phyloP scores from a whole-genome alignment of 2,113 vertebrate species.

The Ophthalmolycus amberensis region DNA sequence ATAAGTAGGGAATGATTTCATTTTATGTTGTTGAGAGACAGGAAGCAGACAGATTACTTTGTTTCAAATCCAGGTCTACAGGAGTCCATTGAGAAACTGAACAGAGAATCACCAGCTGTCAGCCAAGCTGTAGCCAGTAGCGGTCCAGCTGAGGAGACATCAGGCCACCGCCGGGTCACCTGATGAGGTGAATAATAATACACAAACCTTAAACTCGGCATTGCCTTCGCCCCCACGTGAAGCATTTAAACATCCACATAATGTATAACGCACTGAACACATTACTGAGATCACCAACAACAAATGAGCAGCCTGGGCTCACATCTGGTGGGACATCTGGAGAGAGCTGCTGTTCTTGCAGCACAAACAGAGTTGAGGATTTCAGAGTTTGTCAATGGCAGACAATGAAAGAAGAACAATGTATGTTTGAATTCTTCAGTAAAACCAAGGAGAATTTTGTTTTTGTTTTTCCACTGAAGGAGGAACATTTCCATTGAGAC shows the following conservation, averaged over 20 bases:
- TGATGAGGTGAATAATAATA: too few species aligned
- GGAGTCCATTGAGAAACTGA: too few species aligned
- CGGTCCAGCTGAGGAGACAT: too few species aligned
- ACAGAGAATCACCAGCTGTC: too few species aligned
- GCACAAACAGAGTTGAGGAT: neutral
- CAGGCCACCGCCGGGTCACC: too few species aligned
- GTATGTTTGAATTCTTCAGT: neutral
- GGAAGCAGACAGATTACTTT: too few species aligned
- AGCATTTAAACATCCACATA: neutral
- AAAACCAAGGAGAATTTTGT: neutral
- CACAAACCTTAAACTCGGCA: neutral
- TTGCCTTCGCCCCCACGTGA: neutral
- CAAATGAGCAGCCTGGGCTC: neutral
- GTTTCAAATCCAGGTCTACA: too few species aligned
- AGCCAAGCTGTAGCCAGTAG: too few species aligned
- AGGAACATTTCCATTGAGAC: neutral
- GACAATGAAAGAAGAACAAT: neutral
- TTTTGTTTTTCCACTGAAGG: neutral
- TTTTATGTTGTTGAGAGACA: too few species aligned
- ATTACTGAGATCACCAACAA: neutral
- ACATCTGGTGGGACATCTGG: neutral
- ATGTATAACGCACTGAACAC: neutral
- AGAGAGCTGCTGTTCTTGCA: neutral
- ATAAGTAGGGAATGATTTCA: too few species aligned
- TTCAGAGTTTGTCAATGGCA: neutral